phyloP scores from a whole-genome alignment of 2,888 invertebrate species.

The Macrophya annulata region DNA sequence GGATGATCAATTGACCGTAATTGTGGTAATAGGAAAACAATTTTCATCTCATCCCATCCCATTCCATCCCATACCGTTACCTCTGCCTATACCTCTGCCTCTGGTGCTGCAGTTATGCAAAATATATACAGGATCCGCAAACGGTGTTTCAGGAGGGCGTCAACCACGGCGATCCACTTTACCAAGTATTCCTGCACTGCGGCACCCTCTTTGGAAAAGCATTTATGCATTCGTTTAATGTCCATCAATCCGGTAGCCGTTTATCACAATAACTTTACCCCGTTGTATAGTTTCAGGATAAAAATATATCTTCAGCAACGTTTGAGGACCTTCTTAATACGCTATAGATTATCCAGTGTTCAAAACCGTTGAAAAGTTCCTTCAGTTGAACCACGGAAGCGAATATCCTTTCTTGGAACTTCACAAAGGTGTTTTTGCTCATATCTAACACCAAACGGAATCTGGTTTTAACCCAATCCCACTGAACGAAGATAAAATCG shows the following conservation, averaged over 20 bases:
- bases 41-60: conserved; percentile 7
- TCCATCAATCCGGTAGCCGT: background rate
- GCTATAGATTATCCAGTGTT: too few relatives aligned
- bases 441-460: too few relatives aligned
- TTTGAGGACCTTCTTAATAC: background rate
- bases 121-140: conserved; percentile 1
- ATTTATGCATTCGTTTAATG: background rate
- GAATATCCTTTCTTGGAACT: too few relatives aligned
- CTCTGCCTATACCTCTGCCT: background rate
- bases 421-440: too few relatives aligned
- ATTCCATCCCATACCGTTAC: background rate
- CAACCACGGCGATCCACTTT: conserved; percentile 11
- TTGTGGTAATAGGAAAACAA: conserved; percentile 53
- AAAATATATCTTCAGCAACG: background rate
- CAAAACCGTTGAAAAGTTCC: too few relatives aligned
- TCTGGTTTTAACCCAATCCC: too few relatives aligned
- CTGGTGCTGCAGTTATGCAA: conserved; percentile 20
- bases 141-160: conserved; percentile 4
- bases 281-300: background rate
- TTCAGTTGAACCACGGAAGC: too few relatives aligned
- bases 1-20: conserved; percentile 52
- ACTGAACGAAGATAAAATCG: background rate
- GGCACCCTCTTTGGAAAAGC: background rate
- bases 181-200: background rate
- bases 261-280: too few relatives aligned